A percentile compares a stretch with the other conserved stretches of the same genome.
Evolutionary conservation across 2,113 vertebrate species (phyloP).

Genomic region (Sardina pilchardus): DNA sequence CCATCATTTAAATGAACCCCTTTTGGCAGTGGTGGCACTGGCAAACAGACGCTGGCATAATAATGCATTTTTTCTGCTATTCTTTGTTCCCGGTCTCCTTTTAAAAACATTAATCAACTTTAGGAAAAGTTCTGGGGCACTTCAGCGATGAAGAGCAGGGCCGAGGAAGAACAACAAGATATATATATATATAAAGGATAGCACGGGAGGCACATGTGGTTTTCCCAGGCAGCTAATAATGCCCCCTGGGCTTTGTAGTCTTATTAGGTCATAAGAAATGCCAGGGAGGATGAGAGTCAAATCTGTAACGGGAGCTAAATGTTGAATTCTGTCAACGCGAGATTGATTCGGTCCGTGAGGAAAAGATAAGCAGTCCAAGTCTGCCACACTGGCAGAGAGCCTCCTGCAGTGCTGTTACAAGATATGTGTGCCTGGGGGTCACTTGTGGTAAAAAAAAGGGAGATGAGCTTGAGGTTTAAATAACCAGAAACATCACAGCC

Average conservation of each 20-base stretch:
- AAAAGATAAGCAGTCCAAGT: not conserved
- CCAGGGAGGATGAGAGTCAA: constrained; percentile 21
- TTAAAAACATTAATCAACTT: constrained; percentile 1
- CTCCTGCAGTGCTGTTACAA: not conserved
- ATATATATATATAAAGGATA: not conserved
- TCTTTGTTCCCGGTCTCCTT: not conserved
- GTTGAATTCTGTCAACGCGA: constrained; percentile 8
- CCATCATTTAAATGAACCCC: constrained; percentile 12
- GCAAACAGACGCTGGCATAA: not conserved
- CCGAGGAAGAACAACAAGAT: not conserved
- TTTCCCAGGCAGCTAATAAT: not conserved
- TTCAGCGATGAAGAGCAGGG: not conserved
- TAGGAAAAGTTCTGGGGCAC: not conserved
- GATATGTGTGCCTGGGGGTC: not conserved
- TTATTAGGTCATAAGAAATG: constrained; percentile 26
- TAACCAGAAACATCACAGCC: constrained; percentile 5
- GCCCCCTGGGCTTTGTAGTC: constrained; percentile 4
- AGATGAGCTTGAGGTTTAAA: constrained; percentile 5
- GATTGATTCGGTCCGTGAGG: constrained; percentile 7
- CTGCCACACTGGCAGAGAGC: not conserved
- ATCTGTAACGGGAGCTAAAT: constrained; percentile 20
- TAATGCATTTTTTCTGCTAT: constrained; percentile 17
- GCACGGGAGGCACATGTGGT: not conserved
- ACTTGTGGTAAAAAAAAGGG: not conserved
- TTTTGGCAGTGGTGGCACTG: constrained; percentile 8